A percentile compares a stretch with the other conserved stretches of the same genome.
Evolutionary conservation across 2,113 vertebrate species (phyloP).

Genomic region (Lepus americanus): DNA sequence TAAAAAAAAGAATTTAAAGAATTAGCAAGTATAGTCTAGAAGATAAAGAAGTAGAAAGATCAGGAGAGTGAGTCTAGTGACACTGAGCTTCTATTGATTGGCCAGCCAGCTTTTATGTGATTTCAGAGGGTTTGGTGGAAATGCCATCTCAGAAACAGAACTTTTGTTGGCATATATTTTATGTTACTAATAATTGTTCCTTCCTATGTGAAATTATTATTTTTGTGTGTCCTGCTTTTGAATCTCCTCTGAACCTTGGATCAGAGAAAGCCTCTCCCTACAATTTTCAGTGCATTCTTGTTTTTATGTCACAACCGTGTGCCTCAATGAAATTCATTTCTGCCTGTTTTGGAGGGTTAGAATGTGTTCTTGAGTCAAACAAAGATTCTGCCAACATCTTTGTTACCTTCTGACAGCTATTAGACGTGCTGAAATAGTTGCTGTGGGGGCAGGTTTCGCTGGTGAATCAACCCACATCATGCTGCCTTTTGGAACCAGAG

Average conservation of each 20-base stretch:
- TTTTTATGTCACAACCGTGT: slow-evolving; percentile 66
- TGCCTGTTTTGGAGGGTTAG: background rate
- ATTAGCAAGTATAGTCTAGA: background rate
- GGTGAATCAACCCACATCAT: background rate
- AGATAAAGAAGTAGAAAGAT: background rate
- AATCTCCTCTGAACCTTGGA: background rate
- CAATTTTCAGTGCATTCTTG: slow-evolving; percentile 49
- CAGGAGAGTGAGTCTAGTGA: background rate
- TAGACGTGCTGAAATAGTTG: slow-evolving; percentile 19
- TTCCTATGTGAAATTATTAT: slow-evolving; percentile 17
- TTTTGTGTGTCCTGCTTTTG: background rate
- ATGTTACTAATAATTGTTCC: background rate
- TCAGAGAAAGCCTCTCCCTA: slow-evolving; percentile 65
- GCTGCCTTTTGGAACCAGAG: background rate
- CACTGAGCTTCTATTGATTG: background rate
- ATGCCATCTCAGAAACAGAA: slow-evolving; percentile 47
- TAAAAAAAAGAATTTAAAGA: background rate
- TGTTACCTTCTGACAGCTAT: slow-evolving; percentile 40
- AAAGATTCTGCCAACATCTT: slow-evolving; percentile 57
- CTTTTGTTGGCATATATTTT: slow-evolving; percentile 25
- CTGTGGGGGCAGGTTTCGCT: slow-evolving; percentile 5
- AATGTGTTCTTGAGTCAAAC: slow-evolving; percentile 65
- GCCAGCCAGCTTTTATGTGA: background rate
- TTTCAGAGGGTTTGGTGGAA: slow-evolving; percentile 49
- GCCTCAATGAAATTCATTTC: slow-evolving; percentile 66